A percentile compares a stretch with the other conserved stretches of the same genome.
Conservation (phyloP, 2,113 vertebrate species). For the Pteropus alecto region DNA sequence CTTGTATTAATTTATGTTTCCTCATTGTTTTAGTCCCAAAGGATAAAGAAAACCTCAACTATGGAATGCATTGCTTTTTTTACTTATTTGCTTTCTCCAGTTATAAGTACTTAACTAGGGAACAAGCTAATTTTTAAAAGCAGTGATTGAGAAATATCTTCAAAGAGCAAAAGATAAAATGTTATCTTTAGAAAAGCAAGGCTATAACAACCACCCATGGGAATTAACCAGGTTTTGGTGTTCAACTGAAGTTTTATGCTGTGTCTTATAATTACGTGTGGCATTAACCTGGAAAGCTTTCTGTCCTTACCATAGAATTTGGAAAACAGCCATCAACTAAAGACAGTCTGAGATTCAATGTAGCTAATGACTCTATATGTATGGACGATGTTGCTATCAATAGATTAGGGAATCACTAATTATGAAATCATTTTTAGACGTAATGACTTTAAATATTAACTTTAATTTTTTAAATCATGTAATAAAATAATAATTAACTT, state of each 20-base stretch:
- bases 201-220: neutral
- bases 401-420: neutral
- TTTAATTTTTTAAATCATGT: neutral
- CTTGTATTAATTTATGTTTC: neutral
- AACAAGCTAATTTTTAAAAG: neutral
- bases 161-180: neutral
- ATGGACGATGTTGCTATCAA: neutral
- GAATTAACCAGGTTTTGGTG: neutral
- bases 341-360: neutral
- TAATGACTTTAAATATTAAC: slow-evolving; percentile 29
- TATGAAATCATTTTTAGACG: neutral
- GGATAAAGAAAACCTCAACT: neutral
- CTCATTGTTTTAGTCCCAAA: neutral
- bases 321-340: neutral
- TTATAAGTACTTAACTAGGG: neutral
- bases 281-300: neutral
- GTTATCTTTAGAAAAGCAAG: neutral
- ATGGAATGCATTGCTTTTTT: neutral
- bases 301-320: neutral
- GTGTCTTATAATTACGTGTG: neutral
- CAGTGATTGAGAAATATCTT: neutral
- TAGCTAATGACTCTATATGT: neutral
- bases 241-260: neutral
- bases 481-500: neutral
- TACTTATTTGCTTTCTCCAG: neutral